Percentiles rank a stretch among this genome's conserved stretches.
Conservation (phyloP, 2,113 vertebrate species). For the Chaetodon auriga region DNA sequence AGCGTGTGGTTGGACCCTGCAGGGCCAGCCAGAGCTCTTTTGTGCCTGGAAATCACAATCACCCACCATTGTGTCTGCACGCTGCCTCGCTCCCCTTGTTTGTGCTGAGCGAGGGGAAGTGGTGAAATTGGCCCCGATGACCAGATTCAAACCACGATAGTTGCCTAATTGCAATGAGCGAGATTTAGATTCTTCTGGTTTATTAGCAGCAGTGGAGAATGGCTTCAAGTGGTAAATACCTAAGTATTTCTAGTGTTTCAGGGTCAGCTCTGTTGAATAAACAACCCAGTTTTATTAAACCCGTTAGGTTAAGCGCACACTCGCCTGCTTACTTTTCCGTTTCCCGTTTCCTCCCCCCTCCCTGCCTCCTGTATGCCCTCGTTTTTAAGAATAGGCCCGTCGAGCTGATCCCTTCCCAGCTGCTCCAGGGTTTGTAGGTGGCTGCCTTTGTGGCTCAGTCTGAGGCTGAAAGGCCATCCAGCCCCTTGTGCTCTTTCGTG, state of each 20-base stretch:
- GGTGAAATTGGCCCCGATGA: neutral
- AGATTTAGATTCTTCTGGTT: constrained; percentile 1
- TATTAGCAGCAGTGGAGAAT: neutral
- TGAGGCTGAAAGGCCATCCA: constrained; percentile 49
- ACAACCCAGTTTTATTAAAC: constrained; percentile 63
- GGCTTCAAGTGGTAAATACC: constrained; percentile 4
- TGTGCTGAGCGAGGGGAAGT: constrained; percentile 17
- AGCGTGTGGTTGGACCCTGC: constrained; percentile 17
- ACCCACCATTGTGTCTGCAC: constrained; percentile 57
- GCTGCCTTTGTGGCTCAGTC: constrained; percentile 63
- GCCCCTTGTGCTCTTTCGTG: constrained; percentile 52
- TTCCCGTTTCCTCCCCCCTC: neutral
- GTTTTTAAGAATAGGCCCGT: constrained; percentile 75
- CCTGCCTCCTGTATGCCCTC: constrained; percentile 38
- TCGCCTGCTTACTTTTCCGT: constrained; percentile 47
- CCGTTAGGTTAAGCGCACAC: constrained; percentile 51
- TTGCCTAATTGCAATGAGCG: constrained; percentile 18
- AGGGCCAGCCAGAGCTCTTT: constrained; percentile 51
- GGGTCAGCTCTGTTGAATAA: constrained; percentile 26
- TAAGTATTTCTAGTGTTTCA: neutral
- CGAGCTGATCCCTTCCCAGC: constrained; percentile 72
- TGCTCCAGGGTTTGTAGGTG: constrained; percentile 64
- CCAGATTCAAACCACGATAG: constrained; percentile 11
- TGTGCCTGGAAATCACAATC: constrained; percentile 39
- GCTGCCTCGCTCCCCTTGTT: constrained; percentile 22